Base-by-base conservation (phyloP, 2,888 invertebrate species). In the Pediacus dermestoides region DNA sequence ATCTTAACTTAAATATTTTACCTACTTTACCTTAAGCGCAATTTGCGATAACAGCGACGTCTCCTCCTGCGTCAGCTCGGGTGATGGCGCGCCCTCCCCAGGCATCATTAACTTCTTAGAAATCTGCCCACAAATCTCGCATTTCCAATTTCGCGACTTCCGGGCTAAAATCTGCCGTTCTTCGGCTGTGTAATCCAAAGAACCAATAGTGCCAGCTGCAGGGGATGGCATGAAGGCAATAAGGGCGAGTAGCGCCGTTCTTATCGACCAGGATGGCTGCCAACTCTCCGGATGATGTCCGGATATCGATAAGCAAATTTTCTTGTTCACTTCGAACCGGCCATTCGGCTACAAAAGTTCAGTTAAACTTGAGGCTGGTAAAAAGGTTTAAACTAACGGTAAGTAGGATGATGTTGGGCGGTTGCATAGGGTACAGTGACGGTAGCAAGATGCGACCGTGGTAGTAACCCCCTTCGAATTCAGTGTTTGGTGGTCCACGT, bases 261-360 rank as follows among this genome's bases (percentile, higher is more conserved):
- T 77, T 50, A 95, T 92, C 16, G 92, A 93, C 95, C 95, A 95
- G 2, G 91, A 92, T 14, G 95, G 95, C 63, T 92, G 90, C 95
- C 95, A 96, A 21, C 91, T 90, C 69, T 96, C 95, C n/a, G 94
- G 95, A 68, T 95, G 95, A 70, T 93, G 86, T 3, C 91, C 93
- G 42, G 93, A 94, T 58, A 95, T 95, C 46, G 91, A 93, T 50
- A 95, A 72, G 66, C 95, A 96, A 58, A 96, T 93, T 71, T 95
- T 95, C 67, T 89, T 92, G 66, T 90, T 88, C 4, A 81, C 79
- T 72, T 94, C 92, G 72, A 96, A 95, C 51, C 95, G 77, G 30
- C 94, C 94, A 69, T 92, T 95, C 2, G 92, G 92, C 86, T 88
- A 57, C 25, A 67, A 67, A 34, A 11, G 35, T 25, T 27, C 31